phyloP scores from a whole-genome alignment of 2,888 invertebrate genomes.

The Acanthoscelides obtectus region DNA sequence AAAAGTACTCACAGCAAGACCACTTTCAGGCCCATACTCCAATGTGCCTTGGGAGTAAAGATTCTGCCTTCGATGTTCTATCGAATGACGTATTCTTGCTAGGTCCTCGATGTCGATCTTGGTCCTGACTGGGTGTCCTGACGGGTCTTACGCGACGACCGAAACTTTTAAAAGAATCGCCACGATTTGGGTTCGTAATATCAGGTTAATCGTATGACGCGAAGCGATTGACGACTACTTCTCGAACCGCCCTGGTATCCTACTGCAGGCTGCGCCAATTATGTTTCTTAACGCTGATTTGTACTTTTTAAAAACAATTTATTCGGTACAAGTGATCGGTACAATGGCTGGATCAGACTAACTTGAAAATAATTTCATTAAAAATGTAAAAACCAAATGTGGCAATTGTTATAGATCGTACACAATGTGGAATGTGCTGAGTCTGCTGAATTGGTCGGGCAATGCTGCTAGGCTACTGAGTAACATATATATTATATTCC shows the following conservation, averaged over 20 bases:
- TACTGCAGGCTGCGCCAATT: neutral
- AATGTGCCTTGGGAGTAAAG: neutral
- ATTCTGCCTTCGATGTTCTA: neutral
- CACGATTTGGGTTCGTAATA: neutral
- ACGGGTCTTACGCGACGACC: neutral
- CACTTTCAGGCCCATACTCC: neutral
- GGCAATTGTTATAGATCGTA: no score
- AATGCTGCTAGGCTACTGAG: no score
- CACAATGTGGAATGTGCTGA: no score
- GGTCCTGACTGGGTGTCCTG: neutral
- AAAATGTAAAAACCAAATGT: no score
- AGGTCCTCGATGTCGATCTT: neutral
- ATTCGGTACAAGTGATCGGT: neutral
- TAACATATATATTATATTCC: no score
- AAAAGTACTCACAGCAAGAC: neutral
- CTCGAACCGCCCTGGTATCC: neutral
- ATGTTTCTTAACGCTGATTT: neutral
- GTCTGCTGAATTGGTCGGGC: no score
- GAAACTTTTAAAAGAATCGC: neutral
- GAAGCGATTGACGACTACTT: neutral
- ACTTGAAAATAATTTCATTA: no score
- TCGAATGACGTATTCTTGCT: neutral
- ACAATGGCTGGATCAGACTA: neutral
- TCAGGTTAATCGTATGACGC: neutral
- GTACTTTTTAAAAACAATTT: neutral